A percentile compares a stretch with the other conserved stretches of the same genome.
phyloP scores from a whole-genome alignment of 2,797 vertebrate genomes.

The Xyrichtys novacula region DNA sequence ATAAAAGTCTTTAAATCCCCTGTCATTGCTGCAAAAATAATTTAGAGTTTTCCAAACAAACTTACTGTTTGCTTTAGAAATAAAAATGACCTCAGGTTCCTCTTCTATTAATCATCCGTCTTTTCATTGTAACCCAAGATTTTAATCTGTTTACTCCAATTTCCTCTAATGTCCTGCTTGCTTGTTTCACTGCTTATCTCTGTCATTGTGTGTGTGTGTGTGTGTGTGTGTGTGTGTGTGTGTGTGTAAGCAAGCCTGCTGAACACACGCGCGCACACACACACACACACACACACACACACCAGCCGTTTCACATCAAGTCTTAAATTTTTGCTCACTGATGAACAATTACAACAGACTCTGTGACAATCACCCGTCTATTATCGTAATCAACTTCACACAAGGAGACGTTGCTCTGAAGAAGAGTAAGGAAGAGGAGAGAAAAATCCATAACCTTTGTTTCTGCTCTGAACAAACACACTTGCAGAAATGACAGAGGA shows the following conservation, averaged over 20 bases:
- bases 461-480: not conserved
- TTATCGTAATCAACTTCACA: slow-evolving; percentile 63
- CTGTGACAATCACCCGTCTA: slow-evolving; percentile 52
- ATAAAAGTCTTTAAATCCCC: too few relatives aligned
- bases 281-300: not conserved
- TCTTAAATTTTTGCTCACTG: slow-evolving; percentile 52
- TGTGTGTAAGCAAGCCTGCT: not conserved
- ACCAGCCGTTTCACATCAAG: slow-evolving; percentile 54
- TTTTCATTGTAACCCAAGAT: not conserved
- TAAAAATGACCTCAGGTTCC: not conserved
- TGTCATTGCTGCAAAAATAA: too few relatives aligned
- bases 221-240: not conserved
- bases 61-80: not conserved
- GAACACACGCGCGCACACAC: not conserved
- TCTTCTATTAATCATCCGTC: not conserved
- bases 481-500: not conserved
- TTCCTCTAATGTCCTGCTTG: slow-evolving; percentile 1
- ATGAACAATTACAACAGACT: slow-evolving; percentile 55
- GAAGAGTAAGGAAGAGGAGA: slow-evolving; percentile 1
- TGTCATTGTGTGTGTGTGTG: slow-evolving; percentile 6
- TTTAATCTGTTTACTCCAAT: slow-evolving; percentile 7
- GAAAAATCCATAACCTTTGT: slow-evolving; percentile 3
- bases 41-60: not conserved
- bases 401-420: slow-evolving; percentile 19
- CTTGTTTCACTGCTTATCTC: not conserved